phyloP scores from a whole-genome alignment of 1,140 invertebrate genomes.

The Hypsibius dujardini region DNA sequence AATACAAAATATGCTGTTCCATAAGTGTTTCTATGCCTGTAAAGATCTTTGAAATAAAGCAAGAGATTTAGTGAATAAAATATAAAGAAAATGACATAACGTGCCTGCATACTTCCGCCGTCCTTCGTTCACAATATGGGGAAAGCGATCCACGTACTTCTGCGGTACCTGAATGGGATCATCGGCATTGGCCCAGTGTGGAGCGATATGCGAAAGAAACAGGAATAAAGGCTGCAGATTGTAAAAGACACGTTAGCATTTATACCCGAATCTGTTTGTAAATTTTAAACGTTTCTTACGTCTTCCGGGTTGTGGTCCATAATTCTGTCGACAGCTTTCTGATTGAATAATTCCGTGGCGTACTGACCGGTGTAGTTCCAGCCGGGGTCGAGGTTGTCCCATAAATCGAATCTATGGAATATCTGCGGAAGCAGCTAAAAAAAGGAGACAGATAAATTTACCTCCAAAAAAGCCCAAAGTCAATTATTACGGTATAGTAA shows the following conservation, averaged over 20 bases:
- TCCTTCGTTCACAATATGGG: constrained; percentile 28
- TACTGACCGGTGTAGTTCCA: constrained; percentile 60
- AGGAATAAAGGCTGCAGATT: constrained; percentile 51
- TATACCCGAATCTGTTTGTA: not conserved
- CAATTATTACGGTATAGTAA: not conserved
- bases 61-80: constrained; percentile 30
- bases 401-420: constrained; percentile 45
- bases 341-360: constrained; percentile 61
- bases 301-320: constrained; percentile 42
- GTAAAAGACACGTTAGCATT: not conserved
- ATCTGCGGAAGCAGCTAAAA: constrained; percentile 17
- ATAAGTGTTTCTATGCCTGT: constrained; percentile 27
- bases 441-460: not conserved
- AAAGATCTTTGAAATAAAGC: constrained; percentile 27
- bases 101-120: constrained; percentile 27
- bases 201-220: constrained; percentile 62
- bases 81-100: constrained; percentile 18
- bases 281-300: constrained; percentile 21
- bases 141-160: constrained; percentile 29
- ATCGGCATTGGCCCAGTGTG: constrained; percentile 62
- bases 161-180: constrained; percentile 35
- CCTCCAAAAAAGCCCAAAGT: not conserved
- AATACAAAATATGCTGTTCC: not conserved
- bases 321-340: constrained; percentile 52
- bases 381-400: constrained; percentile 45